Conservation (phyloP, 2,113 vertebrate genomes). For the Grantiella picta region DNA sequence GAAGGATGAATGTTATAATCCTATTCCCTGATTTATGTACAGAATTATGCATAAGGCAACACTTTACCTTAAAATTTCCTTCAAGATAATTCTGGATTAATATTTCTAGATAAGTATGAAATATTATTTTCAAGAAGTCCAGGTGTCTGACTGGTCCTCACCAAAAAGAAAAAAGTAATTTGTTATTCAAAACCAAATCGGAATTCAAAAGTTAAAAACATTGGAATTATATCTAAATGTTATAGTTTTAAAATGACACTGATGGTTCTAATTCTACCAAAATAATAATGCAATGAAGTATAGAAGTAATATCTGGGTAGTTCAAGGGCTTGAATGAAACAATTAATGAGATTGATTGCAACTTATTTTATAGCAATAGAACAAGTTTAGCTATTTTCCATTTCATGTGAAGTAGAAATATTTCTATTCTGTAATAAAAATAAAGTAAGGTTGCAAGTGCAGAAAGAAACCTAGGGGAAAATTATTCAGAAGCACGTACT, state of each 20-base stretch:
- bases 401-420: background rate
- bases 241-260: background rate
- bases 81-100: background rate
- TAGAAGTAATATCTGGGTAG: background rate
- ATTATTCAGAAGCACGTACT: background rate
- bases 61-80: background rate
- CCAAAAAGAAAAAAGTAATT: background rate
- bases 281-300: background rate
- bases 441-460: background rate
- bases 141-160: background rate
- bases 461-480: background rate
- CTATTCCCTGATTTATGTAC: background rate
- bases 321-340: background rate
- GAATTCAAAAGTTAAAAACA: too few relatives aligned
- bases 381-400: background rate
- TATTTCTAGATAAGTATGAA: background rate
- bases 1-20: background rate
- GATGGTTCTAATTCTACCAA: background rate
- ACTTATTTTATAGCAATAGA: background rate
- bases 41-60: background rate
- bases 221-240: background rate
- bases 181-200: background rate
- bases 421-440: background rate
- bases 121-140: background rate
- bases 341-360: background rate